Evolutionary conservation across 1,140 invertebrate genomes (phyloP), one percentile per base, ranked within the genome.

Genomic region (Calliphora vicina): DNA sequence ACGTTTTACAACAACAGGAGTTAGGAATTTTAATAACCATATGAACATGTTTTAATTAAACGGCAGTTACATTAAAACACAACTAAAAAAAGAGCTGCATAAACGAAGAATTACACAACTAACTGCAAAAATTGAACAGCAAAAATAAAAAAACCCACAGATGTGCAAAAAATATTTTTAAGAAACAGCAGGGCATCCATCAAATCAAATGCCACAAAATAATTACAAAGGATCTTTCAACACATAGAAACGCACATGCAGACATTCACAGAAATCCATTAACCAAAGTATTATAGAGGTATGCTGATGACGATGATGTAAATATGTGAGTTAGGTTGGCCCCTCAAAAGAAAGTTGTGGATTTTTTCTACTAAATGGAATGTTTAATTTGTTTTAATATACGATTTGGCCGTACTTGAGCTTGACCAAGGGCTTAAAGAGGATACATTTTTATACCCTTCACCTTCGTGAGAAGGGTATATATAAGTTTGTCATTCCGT

Each of bases 111-210:
- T 35, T 2, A 57, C 15, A 57, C 50, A 57, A 57, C 15, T 17
- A 57, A 5, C 8, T 17, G 17, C 15, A n/a, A n/a, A 57, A 57
- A 57, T 6, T 17, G 15, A 57, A 57, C 15, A 57, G n/a, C 50
- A 57, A n/a, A 57, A 57, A 17, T 57, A 6, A n/a, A n/a, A n/a
- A n/a, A n/a, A n/a, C n/a, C n/a, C 9, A 20, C 42, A 78, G n/a
- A 78, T 78, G 35, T 78, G 35, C 61, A 67, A 23, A 67, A 67
- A 67, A 57, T 17, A 57, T 57, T 25, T 67, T 43, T 12, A 25
- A 78, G n/a, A 78, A 25, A 78, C 74, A 78, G 74, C 72, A 78
- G 74, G 74, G 35, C 20, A 78, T 78, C 74, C 74, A 78, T 78
- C 74, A 76, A 76, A 76, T 76, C 27, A 45, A 78, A 78, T 43